Percentiles rank a stretch among this genome's conserved stretches.
These are phyloP conservation scores for Drosophila hydei DNA, from an alignment of 1,140 invertebrate genomes.

Conservation along the genomic window DNA sequence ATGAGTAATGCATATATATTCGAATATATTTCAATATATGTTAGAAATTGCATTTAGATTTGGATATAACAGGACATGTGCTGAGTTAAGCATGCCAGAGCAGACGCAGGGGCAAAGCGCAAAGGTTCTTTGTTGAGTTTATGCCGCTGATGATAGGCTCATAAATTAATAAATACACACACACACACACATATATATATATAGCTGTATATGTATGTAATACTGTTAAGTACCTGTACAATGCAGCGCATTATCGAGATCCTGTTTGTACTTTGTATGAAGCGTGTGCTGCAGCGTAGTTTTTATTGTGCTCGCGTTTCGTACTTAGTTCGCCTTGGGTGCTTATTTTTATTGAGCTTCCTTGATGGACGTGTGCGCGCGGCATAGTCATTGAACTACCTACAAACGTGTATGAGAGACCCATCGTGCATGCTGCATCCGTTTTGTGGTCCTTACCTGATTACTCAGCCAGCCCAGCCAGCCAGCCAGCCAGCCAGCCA, in stretches of 20 bases:
- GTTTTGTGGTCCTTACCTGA: conserved; percentile 21
- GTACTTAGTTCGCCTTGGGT: conserved; percentile 10
- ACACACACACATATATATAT: not conserved
- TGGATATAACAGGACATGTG: no score
- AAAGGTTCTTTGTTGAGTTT: conserved; percentile 5
- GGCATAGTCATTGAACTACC: conserved; percentile 46
- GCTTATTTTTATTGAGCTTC: conserved; percentile 40
- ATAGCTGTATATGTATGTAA: not conserved
- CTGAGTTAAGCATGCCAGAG: no score
- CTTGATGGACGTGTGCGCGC: conserved; percentile 22
- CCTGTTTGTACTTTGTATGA: conserved; percentile 24
- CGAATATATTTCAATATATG: no score
- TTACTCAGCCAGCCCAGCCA: no score
- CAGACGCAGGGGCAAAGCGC: not conserved
- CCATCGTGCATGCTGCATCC: conserved; percentile 46
- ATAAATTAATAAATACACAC: conserved; percentile 4
- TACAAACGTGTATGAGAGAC: no score
- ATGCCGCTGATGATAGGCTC: conserved; percentile 12
- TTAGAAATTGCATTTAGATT: no score
- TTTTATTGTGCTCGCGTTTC: conserved; percentile 7
- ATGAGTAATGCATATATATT: no score
- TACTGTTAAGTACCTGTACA: conserved; percentile 40
- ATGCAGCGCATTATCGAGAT: conserved; percentile 36
- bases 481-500: not conserved
- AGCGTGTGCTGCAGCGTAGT: not conserved